Evolutionary conservation across 2,113 vertebrate species (phyloP).

Genomic region (Pedionomus torquatus): DNA sequence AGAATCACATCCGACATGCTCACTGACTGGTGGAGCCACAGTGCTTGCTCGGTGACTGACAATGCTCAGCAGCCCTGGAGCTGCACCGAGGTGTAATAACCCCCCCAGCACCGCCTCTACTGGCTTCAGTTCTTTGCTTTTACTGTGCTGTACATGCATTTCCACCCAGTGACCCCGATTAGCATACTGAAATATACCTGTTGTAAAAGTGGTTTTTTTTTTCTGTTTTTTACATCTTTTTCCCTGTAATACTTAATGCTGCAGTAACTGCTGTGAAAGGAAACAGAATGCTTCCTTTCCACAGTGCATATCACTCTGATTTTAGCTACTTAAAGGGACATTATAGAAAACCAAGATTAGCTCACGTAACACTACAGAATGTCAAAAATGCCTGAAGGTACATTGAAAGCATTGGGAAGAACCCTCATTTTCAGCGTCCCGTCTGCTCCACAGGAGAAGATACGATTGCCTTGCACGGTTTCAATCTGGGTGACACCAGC

Average conservation of each 20-base stretch:
- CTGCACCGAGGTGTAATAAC: too few species aligned
- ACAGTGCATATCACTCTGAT: not conserved
- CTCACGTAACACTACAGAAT: constrained; percentile 77
- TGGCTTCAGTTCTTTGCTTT: constrained; percentile 6
- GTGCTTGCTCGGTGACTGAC: constrained; percentile 17
- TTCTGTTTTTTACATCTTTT: not conserved
- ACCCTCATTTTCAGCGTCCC: constrained; percentile 97
- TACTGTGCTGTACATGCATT: constrained; percentile 82
- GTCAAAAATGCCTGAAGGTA: constrained; percentile 88
- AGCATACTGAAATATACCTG: not conserved
- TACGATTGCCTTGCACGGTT: constrained; percentile 86
- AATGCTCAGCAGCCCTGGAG: too few species aligned
- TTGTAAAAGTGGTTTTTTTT: not conserved
- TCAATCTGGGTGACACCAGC: constrained; percentile 96
- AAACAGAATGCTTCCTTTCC: not conserved
- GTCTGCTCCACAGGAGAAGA: constrained; percentile 98
- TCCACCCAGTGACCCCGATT: constrained; percentile 68
- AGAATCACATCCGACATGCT: constrained; percentile 37
- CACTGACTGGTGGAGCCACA: constrained; percentile 20
- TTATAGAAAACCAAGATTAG: constrained; percentile 50
- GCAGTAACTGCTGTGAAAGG: constrained; percentile 49
- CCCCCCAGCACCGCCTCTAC: not conserved
- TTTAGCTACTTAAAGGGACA: constrained; percentile 1
- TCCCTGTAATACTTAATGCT: constrained; percentile 15
- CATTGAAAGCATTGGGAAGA: constrained; percentile 90